Base-by-base conservation (phyloP, 2,797 vertebrate genomes). In the Gymnopithys bicolor region DNA sequence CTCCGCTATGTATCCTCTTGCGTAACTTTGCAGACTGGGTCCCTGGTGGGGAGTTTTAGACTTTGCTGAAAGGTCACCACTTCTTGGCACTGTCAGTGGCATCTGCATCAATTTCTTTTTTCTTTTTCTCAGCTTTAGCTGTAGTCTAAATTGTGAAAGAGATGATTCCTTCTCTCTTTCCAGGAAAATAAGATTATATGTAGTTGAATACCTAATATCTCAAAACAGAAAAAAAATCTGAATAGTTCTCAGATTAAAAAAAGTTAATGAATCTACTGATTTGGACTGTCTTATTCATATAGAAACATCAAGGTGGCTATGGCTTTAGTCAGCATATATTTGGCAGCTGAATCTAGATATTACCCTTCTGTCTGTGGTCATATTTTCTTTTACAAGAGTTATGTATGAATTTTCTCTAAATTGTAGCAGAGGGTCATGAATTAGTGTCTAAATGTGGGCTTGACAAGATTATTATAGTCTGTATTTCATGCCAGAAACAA, bases 381-480 rank as follows among this genome's bases (percentile, higher is more conserved):
- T 76, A 96, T 89, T 94, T 96, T 94, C 63, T 84, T 95, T 95
- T 94, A 95, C 94, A 89, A 95, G 74, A 90, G 90, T 96, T 95
- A 95, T 89, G 77, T 95, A 95, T 91, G 93, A 95, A 93, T 95
- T 95, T 95, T 95, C 89, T 94, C 94, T 91, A 96, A 93, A 92
- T 94, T 94, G 87, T 93, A 91, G 83, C 74, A 92, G 74, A 94
- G 83, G 79, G 85, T 96, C 95, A 97, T 94, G 91, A 97, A 97
- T 96, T 97, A 94, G 87, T 95, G 95, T 96, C 95, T 95, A 95
- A 95, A 93, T 91, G 93, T 81, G 64, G 84, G 22, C 56, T 96
- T 97, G 95, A 96, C 96, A 95, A 96, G 96, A 88, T 96, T 96
- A 96, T 96, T 95, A 93, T 63, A 87, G 94, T 95, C 83, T 88